Percentiles rank a stretch among this genome's conserved stretches.
Evolutionary conservation across 2,888 invertebrate species (phyloP).

Genomic region (Cancer borealis): DNA sequence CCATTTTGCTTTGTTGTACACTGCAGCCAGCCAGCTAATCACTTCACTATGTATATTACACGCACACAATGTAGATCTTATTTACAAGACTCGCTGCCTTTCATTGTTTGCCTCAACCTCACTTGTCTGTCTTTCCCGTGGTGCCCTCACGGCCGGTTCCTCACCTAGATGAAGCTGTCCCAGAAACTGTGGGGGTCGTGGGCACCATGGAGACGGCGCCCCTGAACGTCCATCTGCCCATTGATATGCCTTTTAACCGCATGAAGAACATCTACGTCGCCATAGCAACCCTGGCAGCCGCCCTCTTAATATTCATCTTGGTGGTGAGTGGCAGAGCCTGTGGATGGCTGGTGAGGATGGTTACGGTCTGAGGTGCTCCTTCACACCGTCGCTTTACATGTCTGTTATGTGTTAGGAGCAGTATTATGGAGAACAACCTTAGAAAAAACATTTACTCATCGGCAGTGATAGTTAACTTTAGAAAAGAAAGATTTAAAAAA

Average conservation of each 20-base stretch:
- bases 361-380: background rate
- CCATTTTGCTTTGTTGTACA: background rate
- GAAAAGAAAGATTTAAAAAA: background rate
- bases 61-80: background rate
- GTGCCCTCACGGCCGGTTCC: background rate
- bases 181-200: constrained; percentile 78
- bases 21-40: background rate
- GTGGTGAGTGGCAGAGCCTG: constrained; percentile 82
- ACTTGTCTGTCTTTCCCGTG: background rate
- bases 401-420: background rate
- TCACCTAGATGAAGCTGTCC: constrained; percentile 77
- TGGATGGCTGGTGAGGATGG: background rate
- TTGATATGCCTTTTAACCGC: constrained; percentile 83
- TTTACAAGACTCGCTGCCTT: background rate
- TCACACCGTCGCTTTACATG: background rate
- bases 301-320: constrained; percentile 87
- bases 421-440: background rate
- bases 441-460: background rate
- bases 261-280: constrained; percentile 90
- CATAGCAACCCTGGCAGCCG: constrained; percentile 87
- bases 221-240: constrained; percentile 79
- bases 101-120: background rate
- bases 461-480: background rate
- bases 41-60: background rate
- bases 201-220: constrained; percentile 79